These are phyloP conservation scores for Isoperla grammatica DNA, from an alignment of 2,888 invertebrate species.

Conservation along the genomic window DNA sequence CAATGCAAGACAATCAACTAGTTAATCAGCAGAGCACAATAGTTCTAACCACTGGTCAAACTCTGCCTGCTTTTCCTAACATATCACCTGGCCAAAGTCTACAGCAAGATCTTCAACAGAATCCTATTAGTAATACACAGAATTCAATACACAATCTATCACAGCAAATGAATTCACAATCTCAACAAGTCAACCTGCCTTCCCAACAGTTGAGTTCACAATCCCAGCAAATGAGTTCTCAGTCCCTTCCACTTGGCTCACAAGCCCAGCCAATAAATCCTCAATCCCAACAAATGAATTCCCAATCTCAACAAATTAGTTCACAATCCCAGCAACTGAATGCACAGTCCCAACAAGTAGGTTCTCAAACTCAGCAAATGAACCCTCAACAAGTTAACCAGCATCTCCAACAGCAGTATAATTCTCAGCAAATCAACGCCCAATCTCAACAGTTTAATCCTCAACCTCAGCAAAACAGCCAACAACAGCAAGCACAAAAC, in stretches of 20 bases:
- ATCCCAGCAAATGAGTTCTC: neutral
- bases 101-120: no score
- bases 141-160: no score
- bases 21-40: no score
- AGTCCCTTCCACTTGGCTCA: neutral
- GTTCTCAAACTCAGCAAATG: neutral
- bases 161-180: no score
- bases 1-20: no score
- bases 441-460: neutral
- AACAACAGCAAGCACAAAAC: slow-evolving; percentile 9
- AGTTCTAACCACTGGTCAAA: no score
- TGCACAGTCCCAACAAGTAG: neutral
- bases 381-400: neutral
- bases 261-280: neutral
- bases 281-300: slow-evolving; percentile 1
- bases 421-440: neutral
- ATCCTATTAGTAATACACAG: no score
- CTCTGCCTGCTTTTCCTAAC: no score
- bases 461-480: neutral
- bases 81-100: no score
- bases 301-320: neutral
- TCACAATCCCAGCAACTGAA: neutral
- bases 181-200: no score
- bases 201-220: no score
- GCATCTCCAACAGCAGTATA: slow-evolving; percentile 7